These are phyloP conservation scores for Seriola aureovittata DNA, from an alignment of 2,113 vertebrate genomes.

Conservation along the genomic window DNA sequence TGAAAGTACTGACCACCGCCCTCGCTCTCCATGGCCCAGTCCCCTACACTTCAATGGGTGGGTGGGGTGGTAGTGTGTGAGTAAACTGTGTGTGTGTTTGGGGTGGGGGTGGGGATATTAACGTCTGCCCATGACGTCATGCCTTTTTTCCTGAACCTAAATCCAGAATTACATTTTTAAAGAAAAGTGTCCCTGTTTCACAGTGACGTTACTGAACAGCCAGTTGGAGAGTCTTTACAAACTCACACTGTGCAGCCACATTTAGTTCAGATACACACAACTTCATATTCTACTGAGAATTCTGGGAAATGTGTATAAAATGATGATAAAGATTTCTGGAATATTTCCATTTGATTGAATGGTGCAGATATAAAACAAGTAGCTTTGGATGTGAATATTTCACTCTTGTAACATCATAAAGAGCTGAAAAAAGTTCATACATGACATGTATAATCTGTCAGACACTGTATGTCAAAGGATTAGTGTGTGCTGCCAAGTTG, in stretches of 20 bases:
- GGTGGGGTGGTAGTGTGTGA: constrained; percentile 15
- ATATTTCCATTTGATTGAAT: not conserved
- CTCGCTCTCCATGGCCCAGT: not conserved
- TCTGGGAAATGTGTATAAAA: not conserved
- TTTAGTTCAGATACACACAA: not conserved
- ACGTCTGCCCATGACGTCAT: constrained; percentile 19
- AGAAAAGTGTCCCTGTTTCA: not conserved
- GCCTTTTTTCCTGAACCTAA: constrained; percentile 25
- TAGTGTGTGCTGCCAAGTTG: not conserved
- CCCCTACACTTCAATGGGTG: constrained; percentile 21
- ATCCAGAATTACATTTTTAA: constrained; percentile 24
- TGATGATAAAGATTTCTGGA: not conserved
- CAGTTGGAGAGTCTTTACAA: not conserved
- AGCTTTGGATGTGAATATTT: not conserved
- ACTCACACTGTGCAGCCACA: not conserved
- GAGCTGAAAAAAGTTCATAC: not conserved
- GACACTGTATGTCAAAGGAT: not conserved
- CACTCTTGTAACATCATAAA: too few relatives aligned
- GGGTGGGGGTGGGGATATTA: not conserved
- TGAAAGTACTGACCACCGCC: constrained; percentile 41
- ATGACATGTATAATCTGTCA: not conserved
- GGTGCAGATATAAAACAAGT: not conserved
- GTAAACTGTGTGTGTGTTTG: not conserved
- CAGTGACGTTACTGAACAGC: not conserved
- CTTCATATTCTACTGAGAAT: not conserved